phyloP scores from a whole-genome alignment of 2,888 invertebrate species.

The Callyntrura sp. region DNA sequence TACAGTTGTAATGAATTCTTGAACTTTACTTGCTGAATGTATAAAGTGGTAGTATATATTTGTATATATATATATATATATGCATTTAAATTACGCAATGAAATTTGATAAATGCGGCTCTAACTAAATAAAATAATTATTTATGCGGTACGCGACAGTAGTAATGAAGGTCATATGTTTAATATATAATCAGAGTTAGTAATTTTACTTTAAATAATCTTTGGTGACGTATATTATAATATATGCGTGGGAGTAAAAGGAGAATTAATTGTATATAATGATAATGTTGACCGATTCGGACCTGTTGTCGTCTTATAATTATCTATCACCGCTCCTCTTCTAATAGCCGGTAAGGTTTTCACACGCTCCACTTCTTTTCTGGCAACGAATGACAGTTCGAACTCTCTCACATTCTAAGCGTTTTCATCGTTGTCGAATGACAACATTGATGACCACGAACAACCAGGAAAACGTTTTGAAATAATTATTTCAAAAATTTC shows the following conservation, averaged over 20 bases:
- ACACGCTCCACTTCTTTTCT: conserved; percentile 91
- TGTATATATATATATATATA: conserved; percentile 4
- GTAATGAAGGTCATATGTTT: conserved; percentile 32
- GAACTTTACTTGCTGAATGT: conserved; percentile 7
- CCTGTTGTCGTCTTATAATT: conserved; percentile 95
- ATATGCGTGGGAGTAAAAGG: conserved; percentile 7
- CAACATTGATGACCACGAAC: not conserved
- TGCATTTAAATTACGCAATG: conserved; percentile 37
- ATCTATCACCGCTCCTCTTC: conserved; percentile 93
- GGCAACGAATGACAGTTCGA: conserved; percentile 91
- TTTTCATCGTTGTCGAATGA: not conserved
- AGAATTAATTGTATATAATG: conserved; percentile 5
- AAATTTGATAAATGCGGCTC: conserved; percentile 46
- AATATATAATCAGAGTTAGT: conserved; percentile 25
- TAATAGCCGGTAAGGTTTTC: conserved; percentile 93
- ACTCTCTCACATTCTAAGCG: conserved; percentile 89
- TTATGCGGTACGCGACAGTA: conserved; percentile 27
- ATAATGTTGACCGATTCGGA: conserved; percentile 84
- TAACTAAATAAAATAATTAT: conserved; percentile 27
- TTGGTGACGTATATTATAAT: conserved; percentile 29
- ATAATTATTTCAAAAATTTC: not conserved
- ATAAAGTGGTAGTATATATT: conserved; percentile 21
- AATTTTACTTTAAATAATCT: conserved; percentile 15
- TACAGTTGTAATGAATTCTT: not conserved
- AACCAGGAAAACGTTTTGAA: conserved; percentile 41